phyloP scores from a whole-genome alignment of 2,113 vertebrate species.

The Garra rufa region DNA sequence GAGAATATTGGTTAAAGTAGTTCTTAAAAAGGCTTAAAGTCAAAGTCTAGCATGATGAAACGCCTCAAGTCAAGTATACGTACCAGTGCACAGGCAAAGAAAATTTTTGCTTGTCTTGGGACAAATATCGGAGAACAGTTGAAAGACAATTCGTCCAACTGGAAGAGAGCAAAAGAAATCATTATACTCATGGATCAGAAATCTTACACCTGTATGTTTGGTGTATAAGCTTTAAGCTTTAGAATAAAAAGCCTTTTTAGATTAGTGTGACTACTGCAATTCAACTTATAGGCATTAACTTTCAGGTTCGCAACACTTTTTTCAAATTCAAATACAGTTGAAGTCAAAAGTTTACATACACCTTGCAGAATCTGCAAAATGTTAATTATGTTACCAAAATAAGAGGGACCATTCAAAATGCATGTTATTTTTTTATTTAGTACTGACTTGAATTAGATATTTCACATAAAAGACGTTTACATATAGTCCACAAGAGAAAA shows the following conservation, averaged over 20 bases:
- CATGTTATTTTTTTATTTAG: no score
- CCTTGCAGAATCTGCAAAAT: no score
- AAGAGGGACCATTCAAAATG: no score
- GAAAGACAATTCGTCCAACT: conserved; percentile 98
- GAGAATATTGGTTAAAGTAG: background rate
- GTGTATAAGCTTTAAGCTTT: background rate
- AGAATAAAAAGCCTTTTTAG: background rate
- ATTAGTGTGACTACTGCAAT: conserved; percentile 14
- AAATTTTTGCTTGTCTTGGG: conserved; percentile 99
- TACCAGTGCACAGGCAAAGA: conserved; percentile 95
- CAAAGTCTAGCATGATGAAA: background rate
- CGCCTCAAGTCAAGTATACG: conserved; percentile 52
- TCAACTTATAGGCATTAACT: conserved; percentile 10
- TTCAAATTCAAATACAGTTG: background rate
- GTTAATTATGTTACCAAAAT: no score
- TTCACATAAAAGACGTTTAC: no score
- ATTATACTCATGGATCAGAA: conserved; percentile 8
- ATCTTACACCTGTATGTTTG: background rate
- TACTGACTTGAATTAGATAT: no score
- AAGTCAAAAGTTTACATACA: no score
- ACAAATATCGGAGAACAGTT: conserved; percentile 96
- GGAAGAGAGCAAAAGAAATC: conserved; percentile 53
- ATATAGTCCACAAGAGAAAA: no score
- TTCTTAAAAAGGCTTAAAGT: background rate
- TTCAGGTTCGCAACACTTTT: background rate